These are phyloP conservation scores for Cynocephalus volans DNA, from an alignment of 2,113 vertebrate species.

Conservation along the genomic window DNA sequence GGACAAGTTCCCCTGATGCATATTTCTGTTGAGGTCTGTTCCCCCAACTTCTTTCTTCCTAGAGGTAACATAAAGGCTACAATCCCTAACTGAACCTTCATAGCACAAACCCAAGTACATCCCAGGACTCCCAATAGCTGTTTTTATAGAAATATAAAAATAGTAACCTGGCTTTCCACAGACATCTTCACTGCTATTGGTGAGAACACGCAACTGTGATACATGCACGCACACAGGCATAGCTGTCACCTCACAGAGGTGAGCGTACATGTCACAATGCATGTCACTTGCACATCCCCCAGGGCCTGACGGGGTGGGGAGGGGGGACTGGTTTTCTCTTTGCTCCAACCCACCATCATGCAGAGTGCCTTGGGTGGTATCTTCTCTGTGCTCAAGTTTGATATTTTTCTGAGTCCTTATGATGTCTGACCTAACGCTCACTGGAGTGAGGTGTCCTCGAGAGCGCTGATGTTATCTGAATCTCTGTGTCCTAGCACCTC, in stretches of 20 bases:
- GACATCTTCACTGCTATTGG: background rate
- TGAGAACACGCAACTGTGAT: background rate
- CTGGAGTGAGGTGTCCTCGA: background rate
- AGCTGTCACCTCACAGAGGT: background rate
- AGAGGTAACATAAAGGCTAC: slow-evolving; percentile 58
- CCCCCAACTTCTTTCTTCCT: background rate
- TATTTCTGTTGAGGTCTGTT: rapidly evolving
- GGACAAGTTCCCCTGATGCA: background rate
- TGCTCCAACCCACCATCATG: background rate
- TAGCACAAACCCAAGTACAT: background rate
- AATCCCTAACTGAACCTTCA: slow-evolving; percentile 20
- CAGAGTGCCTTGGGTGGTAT: background rate
- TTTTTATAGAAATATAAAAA: slow-evolving; percentile 22
- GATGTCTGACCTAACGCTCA: no score
- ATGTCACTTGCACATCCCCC: rapidly evolving
- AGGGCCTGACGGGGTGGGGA: background rate
- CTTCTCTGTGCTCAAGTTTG: background rate
- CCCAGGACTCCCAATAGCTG: slow-evolving; percentile 5
- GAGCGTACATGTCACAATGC: background rate
- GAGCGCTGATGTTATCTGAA: rapidly evolving
- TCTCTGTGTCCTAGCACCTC: background rate
- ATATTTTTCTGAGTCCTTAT: background rate
- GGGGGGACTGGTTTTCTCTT: background rate
- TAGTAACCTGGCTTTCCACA: background rate
- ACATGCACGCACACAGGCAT: background rate